phyloP scores from a whole-genome alignment of 2,888 invertebrate genomes.

The Catocala nupta region DNA sequence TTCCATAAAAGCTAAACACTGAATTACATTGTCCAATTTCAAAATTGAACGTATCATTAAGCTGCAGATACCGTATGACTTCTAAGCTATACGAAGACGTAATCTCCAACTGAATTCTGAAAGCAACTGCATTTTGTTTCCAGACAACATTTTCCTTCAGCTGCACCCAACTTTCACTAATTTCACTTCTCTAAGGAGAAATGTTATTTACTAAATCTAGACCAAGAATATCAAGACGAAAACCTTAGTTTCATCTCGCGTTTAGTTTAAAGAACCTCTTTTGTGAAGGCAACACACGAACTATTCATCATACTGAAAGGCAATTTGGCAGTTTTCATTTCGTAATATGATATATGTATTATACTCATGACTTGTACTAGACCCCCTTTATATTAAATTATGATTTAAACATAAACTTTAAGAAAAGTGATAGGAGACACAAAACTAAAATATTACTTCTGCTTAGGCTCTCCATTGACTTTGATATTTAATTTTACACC shows the following conservation, averaged over 20 bases:
- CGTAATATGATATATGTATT: too few relatives aligned
- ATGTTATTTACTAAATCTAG: slow-evolving; percentile 34
- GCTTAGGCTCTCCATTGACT: too few relatives aligned
- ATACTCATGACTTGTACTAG: too few relatives aligned
- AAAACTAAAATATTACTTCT: too few relatives aligned
- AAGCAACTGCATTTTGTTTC: slow-evolving; percentile 4
- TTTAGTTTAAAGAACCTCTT: slow-evolving; percentile 34
- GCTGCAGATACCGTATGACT: not conserved
- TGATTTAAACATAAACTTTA: too few relatives aligned
- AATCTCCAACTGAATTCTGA: not conserved
- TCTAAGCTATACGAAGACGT: not conserved
- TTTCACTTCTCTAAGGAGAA: slow-evolving; percentile 9
- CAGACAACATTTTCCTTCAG: slow-evolving; percentile 5
- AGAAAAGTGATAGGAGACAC: too few relatives aligned
- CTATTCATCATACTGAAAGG: slow-evolving; percentile 32
- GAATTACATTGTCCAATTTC: too few relatives aligned
- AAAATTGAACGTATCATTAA: too few relatives aligned
- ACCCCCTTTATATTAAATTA: too few relatives aligned
- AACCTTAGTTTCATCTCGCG: slow-evolving; percentile 23
- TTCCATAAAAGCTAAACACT: too few relatives aligned
- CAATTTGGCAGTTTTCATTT: slow-evolving; percentile 3
- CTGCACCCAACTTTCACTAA: slow-evolving; percentile 23
- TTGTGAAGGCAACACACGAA: slow-evolving; percentile 34
- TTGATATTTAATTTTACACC: too few relatives aligned
- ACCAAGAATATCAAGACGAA: slow-evolving; percentile 18